phyloP scores from a whole-genome alignment of 2,797 vertebrate species.

The Chanos chanos region DNA sequence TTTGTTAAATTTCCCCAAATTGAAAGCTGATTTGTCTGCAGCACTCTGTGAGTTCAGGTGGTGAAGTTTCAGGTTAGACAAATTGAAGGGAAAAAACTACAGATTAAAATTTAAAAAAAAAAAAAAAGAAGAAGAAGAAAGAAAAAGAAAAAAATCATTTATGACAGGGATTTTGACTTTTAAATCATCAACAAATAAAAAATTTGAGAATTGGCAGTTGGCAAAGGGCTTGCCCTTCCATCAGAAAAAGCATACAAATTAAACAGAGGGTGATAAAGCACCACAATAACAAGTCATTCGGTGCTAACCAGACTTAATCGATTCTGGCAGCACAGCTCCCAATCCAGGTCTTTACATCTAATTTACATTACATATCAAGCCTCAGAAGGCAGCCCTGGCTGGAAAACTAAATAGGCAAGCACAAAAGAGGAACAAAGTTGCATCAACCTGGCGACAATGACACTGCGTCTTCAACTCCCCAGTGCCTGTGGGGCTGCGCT shows the following conservation, averaged over 20 bases:
- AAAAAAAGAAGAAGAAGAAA: no score
- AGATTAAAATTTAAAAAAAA: no score
- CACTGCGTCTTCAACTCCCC: slow-evolving; percentile 18
- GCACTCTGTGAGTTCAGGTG: no score
- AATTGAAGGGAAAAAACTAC: no score
- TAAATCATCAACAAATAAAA: no score
- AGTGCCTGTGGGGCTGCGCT: slow-evolving; percentile 9
- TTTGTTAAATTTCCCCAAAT: no score
- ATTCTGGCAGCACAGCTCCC: slow-evolving; percentile 26
- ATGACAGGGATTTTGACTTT: no score
- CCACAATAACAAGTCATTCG: slow-evolving; percentile 32
- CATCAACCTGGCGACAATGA: slow-evolving; percentile 42
- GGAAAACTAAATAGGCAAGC: not conserved
- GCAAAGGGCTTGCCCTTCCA: no score
- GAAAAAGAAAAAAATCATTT: no score
- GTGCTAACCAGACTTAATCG: slow-evolving; percentile 35
- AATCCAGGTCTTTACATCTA: slow-evolving; percentile 28
- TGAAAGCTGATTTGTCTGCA: no score
- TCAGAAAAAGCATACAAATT: slow-evolving; percentile 27
- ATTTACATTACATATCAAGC: slow-evolving; percentile 33
- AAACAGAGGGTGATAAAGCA: slow-evolving; percentile 32
- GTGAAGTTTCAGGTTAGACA: no score
- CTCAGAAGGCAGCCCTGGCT: slow-evolving; percentile 5
- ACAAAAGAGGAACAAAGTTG: slow-evolving; percentile 9
- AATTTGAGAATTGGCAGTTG: no score